Base-by-base conservation (phyloP, 1,140 invertebrate species). In the Aradophagus sp. region DNA sequence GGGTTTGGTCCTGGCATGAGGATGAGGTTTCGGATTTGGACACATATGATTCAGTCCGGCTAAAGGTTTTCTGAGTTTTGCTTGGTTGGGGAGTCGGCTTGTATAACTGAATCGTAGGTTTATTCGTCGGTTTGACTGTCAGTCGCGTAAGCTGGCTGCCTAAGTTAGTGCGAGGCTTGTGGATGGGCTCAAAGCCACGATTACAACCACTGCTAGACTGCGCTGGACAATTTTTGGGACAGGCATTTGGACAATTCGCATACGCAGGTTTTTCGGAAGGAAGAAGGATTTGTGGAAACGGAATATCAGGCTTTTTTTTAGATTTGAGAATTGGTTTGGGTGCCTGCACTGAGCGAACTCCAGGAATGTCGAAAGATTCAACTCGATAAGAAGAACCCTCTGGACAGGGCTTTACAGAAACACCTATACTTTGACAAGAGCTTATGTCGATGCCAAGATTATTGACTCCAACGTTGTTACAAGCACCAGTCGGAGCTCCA, bases 81-180 rank as follows among this genome's bases (percentile, higher is more conserved):
- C 27, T 63, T 36, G 70, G 53, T 58, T 76, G 77, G 12, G 74
- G 67, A 17, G 80, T 66, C 3, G 83, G 77, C 32, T 86, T 86
- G 44, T 84, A 86, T 42, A 86, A 69, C 32, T 86, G 81, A 14
- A 84, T 75, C n/a, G 55, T 77, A 15, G 78, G 78, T 17, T 72
- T 67, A 10, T 80, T 79, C 36, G 59, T 73, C 14, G 59, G 73
- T 61, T 59, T 80, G 13, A 77, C 47, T n/a, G 80, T 82, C 29
- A 84, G 73, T 68, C 75, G 77, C 32, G 82, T 81, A 66, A 86
- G 82, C 76, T 86, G 84, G 50, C 77, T 82, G 50, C 79, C 79
- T 11, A 86, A 69, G 23, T 85, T 86, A 83, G 84, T 86, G 62
- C 77, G 78, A 61, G 80, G 81, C 62, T 83, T 81, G 44, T 77